These are phyloP conservation scores for Thomomys bottae DNA, from an alignment of 2,113 vertebrate genomes.

Conservation along the genomic window DNA sequence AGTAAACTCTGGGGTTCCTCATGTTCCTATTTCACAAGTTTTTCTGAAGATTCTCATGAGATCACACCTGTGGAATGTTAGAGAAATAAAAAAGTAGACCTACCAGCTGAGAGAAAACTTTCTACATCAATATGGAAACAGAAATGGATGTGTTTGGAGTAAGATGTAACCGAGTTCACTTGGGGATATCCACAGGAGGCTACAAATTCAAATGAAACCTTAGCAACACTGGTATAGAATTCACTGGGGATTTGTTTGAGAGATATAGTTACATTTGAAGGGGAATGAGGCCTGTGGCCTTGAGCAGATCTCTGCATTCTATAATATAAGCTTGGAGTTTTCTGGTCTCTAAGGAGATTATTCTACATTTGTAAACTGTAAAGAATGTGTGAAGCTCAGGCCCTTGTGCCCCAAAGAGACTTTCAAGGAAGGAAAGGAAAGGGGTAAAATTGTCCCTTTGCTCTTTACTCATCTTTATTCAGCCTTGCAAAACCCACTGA, in stretches of 20 bases:
- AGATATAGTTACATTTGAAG: conserved; percentile 18
- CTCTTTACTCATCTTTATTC: not conserved
- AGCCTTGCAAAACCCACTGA: not conserved
- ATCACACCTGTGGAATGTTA: not conserved
- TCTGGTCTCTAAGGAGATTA: not conserved
- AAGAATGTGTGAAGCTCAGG: not conserved
- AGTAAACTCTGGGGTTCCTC: not conserved
- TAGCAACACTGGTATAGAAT: conserved; percentile 15
- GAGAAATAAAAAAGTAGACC: not conserved
- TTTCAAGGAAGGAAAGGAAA: not conserved
- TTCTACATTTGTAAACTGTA: not conserved
- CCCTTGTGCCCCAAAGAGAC: not conserved
- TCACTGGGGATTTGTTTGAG: conserved; percentile 6
- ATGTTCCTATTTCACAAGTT: not conserved
- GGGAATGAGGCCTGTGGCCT: not conserved
- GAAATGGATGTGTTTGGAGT: not conserved
- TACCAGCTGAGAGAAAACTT: not conserved
- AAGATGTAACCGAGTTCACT: not conserved
- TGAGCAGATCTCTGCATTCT: conserved; percentile 1
- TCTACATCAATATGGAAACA: not conserved
- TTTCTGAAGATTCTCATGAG: not conserved
- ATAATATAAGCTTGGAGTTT: not conserved
- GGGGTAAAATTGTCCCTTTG: not conserved
- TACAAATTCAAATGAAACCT: conserved; percentile 18
- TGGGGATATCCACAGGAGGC: not conserved